A percentile compares a stretch with the other conserved stretches of the same genome.
Conservation (phyloP, 92 coral and sea anemone genomes). For the Parazoanthus swiftii region DNA sequence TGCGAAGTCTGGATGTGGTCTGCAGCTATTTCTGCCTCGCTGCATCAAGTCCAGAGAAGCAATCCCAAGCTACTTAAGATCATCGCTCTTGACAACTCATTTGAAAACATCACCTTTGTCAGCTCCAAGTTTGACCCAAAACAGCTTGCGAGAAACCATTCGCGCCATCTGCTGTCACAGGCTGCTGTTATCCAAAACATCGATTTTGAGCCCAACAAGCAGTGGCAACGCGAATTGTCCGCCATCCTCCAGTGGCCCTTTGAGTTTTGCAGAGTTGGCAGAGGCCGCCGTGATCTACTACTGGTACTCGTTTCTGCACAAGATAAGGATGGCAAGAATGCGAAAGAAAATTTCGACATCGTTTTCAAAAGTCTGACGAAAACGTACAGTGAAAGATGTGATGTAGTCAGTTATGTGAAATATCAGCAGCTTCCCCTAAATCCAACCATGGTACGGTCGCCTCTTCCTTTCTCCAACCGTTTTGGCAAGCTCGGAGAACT, state of each 20-base stretch:
- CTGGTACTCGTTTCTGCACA: slow-evolving; percentile 6
- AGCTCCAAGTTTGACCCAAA: not conserved
- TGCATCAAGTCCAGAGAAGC: not conserved
- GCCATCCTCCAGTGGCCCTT: not conserved
- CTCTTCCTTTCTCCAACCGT: not conserved
- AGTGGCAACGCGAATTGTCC: not conserved
- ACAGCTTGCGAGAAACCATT: not conserved
- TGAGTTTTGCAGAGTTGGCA: not conserved
- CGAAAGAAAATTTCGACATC: not conserved
- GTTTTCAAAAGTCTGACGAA: not conserved
- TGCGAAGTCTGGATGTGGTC: slow-evolving; percentile 26
- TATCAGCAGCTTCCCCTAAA: not conserved
- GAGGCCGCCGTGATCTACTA: not conserved
- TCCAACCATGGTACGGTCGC: not conserved
- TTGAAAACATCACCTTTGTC: not conserved
- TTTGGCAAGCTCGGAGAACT: not conserved
- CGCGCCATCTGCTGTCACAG: slow-evolving; percentile 7
- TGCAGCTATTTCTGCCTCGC: not conserved
- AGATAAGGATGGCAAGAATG: not conserved
- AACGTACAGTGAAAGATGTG: not conserved
- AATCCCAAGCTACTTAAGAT: not conserved
- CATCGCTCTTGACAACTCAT: not conserved
- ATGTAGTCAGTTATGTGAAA: not conserved
- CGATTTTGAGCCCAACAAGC: not conserved
- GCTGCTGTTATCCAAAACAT: slow-evolving; percentile 8